Base-by-base conservation (phyloP, 2,888 invertebrate species). In the Pandemis corylana region DNA sequence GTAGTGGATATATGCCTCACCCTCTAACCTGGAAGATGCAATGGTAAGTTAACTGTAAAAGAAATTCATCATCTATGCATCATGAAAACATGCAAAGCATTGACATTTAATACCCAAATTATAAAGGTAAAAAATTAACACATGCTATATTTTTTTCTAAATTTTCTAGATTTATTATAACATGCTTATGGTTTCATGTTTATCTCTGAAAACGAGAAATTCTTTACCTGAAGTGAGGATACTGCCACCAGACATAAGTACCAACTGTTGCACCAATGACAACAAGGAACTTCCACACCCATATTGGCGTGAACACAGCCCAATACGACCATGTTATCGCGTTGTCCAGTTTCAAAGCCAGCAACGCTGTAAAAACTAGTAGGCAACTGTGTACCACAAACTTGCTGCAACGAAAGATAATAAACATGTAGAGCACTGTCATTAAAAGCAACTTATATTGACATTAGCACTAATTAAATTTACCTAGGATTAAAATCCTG, bases 261-360 rank as follows among this genome's bases (percentile, higher is more conserved):
- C 99, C 99, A 75, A 99, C 96, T 65, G 97, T 96, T 61, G 99
- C 99, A 76, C 99, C 99, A 71, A 96, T 86, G 59, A 99, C 97
- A 15, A 98, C 99, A 87, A 99, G 95, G 77, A 96, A 95, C 89
- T 99, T 99, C 99, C 99, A 99, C 81, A 99, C 96, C 99, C 99
- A 99, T 86, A 99, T 96, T 68, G 99, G 99, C 28, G 97, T 96
- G 91, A 99, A 99, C 62, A 99, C 97, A 7, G 97, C 96, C 99
- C 99, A 99, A 91, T 97, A 99, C 66, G 98, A 98, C 98, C 99
- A 99, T 86, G 97, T 96, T 87, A 98, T 96, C 76, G 96, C 96
- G 78, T 97, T 96, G 94, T 99, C 99, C 81, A 99, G 95, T 84
- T 98, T 96, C 83, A 99, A 95, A 13, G 99, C 97, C 90, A 99